These are phyloP conservation scores for Zaprionus ornatus DNA, from an alignment of 1,140 invertebrate species.

Conservation along the genomic window DNA sequence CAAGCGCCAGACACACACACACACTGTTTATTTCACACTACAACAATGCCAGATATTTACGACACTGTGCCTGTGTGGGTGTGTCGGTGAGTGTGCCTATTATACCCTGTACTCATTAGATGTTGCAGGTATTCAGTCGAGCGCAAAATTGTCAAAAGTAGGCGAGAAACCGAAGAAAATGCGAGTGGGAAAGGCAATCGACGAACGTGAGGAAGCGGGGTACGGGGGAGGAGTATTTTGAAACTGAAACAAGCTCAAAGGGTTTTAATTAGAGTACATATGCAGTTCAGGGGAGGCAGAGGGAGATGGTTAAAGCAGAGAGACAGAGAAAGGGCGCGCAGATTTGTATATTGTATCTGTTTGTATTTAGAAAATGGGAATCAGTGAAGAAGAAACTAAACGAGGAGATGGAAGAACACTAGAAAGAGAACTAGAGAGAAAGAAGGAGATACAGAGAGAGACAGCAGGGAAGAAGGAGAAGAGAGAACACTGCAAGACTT, in stretches of 20 bases:
- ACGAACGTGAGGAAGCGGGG: neutral
- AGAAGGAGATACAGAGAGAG: no score
- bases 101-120: constrained; percentile 37
- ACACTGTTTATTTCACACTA: constrained; percentile 43
- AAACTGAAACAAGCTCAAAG: constrained; percentile 1
- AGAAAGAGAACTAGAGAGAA: neutral
- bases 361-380: neutral
- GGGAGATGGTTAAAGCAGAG: neutral
- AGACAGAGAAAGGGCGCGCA: neutral
- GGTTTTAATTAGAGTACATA: constrained; percentile 20
- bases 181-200: constrained; percentile 27
- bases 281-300: neutral
- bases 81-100: constrained; percentile 5
- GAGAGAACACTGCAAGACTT: neutral
- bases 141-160: constrained; percentile 26
- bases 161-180: constrained; percentile 6
- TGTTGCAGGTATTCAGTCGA: constrained; percentile 19
- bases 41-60: constrained; percentile 16
- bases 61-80: neutral
- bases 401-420: neutral
- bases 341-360: neutral
- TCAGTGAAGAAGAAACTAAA: no score
- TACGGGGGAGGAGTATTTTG: constrained; percentile 28
- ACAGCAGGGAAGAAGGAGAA: no score
- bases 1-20: constrained; percentile 72